Evolutionary conservation across 1,140 invertebrate species (phyloP), one percentile per base, ranked within the genome.

Genomic region (Nasonia giraulti): DNA sequence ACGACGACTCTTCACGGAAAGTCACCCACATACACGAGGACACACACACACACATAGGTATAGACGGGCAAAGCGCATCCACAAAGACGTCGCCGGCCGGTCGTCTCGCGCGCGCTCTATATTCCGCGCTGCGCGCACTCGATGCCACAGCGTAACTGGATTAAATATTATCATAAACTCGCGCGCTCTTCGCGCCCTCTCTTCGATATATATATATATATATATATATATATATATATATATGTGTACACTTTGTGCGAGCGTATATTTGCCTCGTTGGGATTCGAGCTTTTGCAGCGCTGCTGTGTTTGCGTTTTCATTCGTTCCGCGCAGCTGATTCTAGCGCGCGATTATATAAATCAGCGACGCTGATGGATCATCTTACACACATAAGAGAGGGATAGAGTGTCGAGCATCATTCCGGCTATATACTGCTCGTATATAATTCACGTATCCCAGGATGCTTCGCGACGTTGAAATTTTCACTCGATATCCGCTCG

Each of bases 161-260:
- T 84, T 84, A 84, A 31, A 84, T 75, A 79, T 80, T 84, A 80
- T 80, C 47, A 84, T 79, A 84, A 80, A 80, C 31, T 73, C 62
- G 33, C 17, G 75, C 8, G 3, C 50, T 8, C 50, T 37, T 73
- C 62, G 33, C 40, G 40, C 40, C 40, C 40, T 44, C 33, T 37
- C 27, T 27, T 27, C 27, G 27, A 27, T 27, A 27, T 27, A 27
- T 27, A 27, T 37, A 37, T 37, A 0, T 37, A 37, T 37, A 37
- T 37, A 0, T 37, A 37, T 37, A 37, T 37, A 0, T 37, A 37
- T 37, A 37, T 37, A 0, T 37, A 37, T 37, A 37, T 27, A 27
- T 27, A 27, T 37, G 5, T 37, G 3, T 37, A 37, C 33, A 37
- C 5, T 6, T 27, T 27, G 27, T 27, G 27, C 27, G 27, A 27